Evolutionary conservation across 2,888 invertebrate species (phyloP).

Genomic region (Polyommatus icarus): DNA sequence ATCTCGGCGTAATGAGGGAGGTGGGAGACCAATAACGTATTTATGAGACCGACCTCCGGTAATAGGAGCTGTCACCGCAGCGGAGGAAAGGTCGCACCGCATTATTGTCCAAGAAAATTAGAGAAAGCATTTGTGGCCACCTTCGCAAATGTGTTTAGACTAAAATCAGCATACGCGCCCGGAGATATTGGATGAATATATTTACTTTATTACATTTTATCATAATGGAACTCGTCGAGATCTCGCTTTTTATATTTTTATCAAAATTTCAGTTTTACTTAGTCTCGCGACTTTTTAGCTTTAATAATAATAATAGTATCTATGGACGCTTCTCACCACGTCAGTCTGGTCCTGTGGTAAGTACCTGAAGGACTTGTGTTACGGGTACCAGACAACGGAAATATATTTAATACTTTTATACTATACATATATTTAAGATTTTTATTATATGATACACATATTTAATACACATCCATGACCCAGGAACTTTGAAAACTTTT

Average conservation of each 20-base stretch:
- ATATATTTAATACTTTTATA: too few relatives aligned
- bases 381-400: too few relatives aligned
- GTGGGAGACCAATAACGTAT: conserved; percentile 73
- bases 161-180: conserved; percentile 25
- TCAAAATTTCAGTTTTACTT: not conserved
- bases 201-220: conserved; percentile 23
- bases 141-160: conserved; percentile 30
- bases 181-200: conserved; percentile 23
- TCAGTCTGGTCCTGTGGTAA: too few relatives aligned
- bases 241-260: not conserved
- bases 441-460: too few relatives aligned
- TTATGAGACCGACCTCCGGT: conserved; percentile 71
- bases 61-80: conserved; percentile 67
- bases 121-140: conserved; percentile 44
- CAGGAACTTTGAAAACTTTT: too few relatives aligned
- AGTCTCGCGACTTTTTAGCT: not conserved
- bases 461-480: too few relatives aligned
- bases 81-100: conserved; percentile 55
- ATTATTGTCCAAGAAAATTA: conserved; percentile 55
- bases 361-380: too few relatives aligned
- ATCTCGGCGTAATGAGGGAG: conserved; percentile 71
- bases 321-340: too few relatives aligned
- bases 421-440: too few relatives aligned
- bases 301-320: too few relatives aligned
- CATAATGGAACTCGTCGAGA: not conserved